A percentile compares a stretch with the other conserved stretches of the same genome.
These are phyloP conservation scores for Cheirogaleus medius DNA, from an alignment of 2,113 vertebrate species.

Conservation along the genomic window DNA sequence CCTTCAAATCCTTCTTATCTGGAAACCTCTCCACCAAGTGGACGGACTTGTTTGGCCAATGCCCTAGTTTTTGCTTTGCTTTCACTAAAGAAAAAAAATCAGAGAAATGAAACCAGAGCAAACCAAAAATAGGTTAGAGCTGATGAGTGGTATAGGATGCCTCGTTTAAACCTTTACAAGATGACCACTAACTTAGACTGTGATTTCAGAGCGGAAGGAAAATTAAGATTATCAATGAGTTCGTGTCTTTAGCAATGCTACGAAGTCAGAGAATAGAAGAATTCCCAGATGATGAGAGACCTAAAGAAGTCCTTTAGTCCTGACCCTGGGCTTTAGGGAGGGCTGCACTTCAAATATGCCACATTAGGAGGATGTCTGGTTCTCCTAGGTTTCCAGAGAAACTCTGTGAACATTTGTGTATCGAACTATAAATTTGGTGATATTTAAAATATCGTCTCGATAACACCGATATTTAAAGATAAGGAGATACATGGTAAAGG, in stretches of 20 bases:
- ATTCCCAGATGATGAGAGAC: background rate
- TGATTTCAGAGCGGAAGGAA: background rate
- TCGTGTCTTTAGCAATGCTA: background rate
- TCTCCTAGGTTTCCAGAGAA: background rate
- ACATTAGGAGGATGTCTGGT: background rate
- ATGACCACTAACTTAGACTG: background rate
- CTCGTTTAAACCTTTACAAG: background rate
- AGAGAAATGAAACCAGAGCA: conserved; percentile 34
- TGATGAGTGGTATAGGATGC: background rate
- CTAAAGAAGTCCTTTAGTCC: background rate
- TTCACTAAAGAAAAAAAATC: background rate
- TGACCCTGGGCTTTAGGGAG: background rate
- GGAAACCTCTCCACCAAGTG: conserved; percentile 58
- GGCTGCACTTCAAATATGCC: background rate
- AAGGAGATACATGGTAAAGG: background rate
- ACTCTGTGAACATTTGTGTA: background rate
- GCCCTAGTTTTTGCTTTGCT: conserved; percentile 26
- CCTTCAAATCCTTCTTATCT: conserved; percentile 75
- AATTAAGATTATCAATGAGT: background rate
- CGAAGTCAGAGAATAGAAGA: background rate
- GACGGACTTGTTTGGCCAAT: conserved; percentile 61
- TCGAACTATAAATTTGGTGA: background rate
- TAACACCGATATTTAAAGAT: background rate
- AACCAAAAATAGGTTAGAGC: background rate
- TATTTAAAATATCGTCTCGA: background rate